Conservation (phyloP, 2,797 vertebrate genomes). For the Sibirionetta formosa region DNA sequence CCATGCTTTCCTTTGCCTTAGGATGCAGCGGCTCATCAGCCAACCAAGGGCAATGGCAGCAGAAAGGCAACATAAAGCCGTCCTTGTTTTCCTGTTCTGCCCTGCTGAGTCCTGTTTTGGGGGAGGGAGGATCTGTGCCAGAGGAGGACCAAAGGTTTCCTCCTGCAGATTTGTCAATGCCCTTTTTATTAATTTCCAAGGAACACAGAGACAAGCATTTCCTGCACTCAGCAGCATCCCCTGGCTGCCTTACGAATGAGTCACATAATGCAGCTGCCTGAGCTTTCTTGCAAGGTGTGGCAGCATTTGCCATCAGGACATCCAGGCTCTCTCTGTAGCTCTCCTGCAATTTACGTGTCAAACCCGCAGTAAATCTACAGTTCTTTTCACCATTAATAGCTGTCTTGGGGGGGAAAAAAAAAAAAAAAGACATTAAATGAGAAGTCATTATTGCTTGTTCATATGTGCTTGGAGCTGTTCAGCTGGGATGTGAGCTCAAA, state of each 20-base stretch:
- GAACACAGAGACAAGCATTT: not conserved
- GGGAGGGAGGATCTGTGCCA: not conserved
- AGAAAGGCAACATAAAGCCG: not conserved
- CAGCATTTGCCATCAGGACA: not conserved
- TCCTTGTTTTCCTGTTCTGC: not conserved
- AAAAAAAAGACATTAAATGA: not conserved
- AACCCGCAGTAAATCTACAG: not conserved
- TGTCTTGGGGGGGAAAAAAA: not conserved
- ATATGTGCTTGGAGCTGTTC: not conserved
- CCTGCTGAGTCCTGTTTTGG: not conserved
- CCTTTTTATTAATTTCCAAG: not conserved
- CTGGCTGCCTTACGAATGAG: not conserved
- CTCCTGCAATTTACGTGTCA: not conserved
- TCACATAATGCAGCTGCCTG: fast-evolving
- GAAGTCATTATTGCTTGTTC: conserved; percentile 3
- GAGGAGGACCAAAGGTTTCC: not conserved
- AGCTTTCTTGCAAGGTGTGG: not conserved
- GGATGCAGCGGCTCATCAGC: not conserved
- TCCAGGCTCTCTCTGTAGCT: not conserved
- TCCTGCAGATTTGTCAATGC: not conserved
- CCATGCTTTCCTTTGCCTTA: not conserved
- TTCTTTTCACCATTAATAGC: conserved; percentile 7
- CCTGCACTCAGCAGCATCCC: not conserved
- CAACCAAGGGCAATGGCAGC: not conserved
- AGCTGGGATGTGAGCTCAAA: not conserved